Percentiles rank a stretch among this genome's conserved stretches.
Evolutionary conservation across 2,888 invertebrate species (phyloP).

Genomic region (Seira ritae): DNA sequence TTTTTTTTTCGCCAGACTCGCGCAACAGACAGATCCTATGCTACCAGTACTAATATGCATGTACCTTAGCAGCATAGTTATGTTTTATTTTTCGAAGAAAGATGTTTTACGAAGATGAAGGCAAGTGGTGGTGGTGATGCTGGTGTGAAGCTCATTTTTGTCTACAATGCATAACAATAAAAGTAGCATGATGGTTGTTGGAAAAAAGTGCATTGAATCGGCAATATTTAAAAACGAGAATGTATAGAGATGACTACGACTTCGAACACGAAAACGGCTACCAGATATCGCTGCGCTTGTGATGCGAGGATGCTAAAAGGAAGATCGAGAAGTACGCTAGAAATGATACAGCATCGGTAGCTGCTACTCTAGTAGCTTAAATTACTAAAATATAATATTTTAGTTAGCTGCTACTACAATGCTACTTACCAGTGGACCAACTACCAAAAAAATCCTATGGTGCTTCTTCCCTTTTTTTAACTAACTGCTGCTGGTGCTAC

Average conservation of each 20-base stretch:
- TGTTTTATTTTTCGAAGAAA: slow-evolving; percentile 83
- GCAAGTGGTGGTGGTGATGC: neutral
- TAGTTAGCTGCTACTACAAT: slow-evolving; percentile 58
- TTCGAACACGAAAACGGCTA: slow-evolving; percentile 16
- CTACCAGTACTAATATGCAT: too few species aligned
- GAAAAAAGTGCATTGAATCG: neutral
- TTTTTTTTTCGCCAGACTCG: too few species aligned
- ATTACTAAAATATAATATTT: slow-evolving; percentile 65
- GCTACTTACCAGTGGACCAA: slow-evolving; percentile 10
- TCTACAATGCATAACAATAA: neutral
- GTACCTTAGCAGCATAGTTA: too few species aligned
- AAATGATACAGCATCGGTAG: slow-evolving; percentile 55
- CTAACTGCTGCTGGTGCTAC: slow-evolving; percentile 43
- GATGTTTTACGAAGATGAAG: neutral
- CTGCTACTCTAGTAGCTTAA: slow-evolving; percentile 64
- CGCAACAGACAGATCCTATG: too few species aligned
- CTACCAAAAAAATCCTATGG: slow-evolving; percentile 16
- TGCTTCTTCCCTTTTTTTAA: slow-evolving; percentile 26
- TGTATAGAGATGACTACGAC: neutral
- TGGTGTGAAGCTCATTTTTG: neutral
- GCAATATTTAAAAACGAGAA: neutral
- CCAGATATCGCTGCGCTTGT: slow-evolving; percentile 2
- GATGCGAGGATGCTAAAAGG: neutral
- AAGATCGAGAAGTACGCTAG: slow-evolving; percentile 7
- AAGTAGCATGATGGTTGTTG: neutral